Base-by-base conservation (phyloP, 2,797 vertebrate genomes). In the Sparidentex hasta region DNA sequence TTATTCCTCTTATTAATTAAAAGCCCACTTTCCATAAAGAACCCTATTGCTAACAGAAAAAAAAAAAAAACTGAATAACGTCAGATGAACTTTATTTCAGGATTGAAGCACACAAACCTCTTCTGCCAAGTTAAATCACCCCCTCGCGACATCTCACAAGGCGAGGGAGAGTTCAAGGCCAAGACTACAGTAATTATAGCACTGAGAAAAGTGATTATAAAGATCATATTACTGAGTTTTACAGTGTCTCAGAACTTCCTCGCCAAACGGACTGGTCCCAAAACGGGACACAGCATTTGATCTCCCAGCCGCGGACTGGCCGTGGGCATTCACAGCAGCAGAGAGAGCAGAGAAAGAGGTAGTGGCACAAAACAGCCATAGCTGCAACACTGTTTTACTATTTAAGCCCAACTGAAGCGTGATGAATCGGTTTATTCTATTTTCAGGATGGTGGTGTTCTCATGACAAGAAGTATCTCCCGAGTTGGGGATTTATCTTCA, bases 401-500 rank as follows among this genome's bases (percentile, higher is more conserved):
- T 79, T 87, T 52, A 77, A 77, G 68, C 66, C 65, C 65, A 41
- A 56, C 11, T 64, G 65, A 81, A 76, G 82, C 73, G 29, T 64
- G 58, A 74, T 63, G 64, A 84, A 86, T 79, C 1, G 5, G n/a
- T 84, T 82, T 65, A 55, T 83, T 86, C 61, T 76, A 56, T 83
- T 76, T 77, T 77, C 46, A 48, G 79, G 70, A 73, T 12, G 70
- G 71, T 61, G 59, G 55, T 46, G 59, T 83, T 80, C 74, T 84
- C 59, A 27, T 82, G 83, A 78, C 81, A 81, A 43, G 27, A 62
- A 75, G 43, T 59, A 46, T 69, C 73, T 86, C 57, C 77, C 7
- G 29, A 84, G 73, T 67, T 76, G 44, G 58, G 56, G 75, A 74
- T 90, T 90, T 80, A 77, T 91, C 84, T 88, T 83, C 71, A 86